Conservation (phyloP, 2,113 vertebrate genomes). For the Pogona vitticeps region DNA sequence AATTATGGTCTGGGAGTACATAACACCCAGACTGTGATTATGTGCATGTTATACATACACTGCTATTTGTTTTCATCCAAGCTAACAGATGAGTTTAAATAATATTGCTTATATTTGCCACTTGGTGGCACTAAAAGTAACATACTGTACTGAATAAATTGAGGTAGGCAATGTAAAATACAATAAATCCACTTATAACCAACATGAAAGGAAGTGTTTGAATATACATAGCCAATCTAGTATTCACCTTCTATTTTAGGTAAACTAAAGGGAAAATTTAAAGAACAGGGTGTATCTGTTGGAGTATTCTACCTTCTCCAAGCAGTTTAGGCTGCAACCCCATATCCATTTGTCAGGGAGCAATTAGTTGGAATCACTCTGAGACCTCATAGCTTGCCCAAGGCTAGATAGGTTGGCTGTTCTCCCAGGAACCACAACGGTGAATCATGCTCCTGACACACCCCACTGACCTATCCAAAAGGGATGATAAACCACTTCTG, state of each 20-base stretch:
- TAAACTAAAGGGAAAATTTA: background rate
- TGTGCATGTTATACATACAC: background rate
- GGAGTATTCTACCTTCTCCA: background rate
- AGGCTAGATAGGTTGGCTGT: no score
- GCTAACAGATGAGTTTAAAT: accelerated
- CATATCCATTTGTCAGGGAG: background rate
- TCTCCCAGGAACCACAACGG: no score
- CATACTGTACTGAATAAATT: constrained; percentile 23
- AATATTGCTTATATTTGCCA: constrained; percentile 33
- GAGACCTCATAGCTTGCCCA: no score
- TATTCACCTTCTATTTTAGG: no score
- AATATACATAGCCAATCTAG: constrained; percentile 9
- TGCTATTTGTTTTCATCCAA: background rate
- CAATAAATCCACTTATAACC: background rate
- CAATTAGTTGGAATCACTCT: background rate
- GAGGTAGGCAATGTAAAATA: background rate
- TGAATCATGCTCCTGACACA: no score
- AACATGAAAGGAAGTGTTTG: background rate
- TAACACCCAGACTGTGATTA: no score
- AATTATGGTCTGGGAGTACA: background rate
- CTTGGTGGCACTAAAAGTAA: constrained; percentile 76
- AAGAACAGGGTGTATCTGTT: accelerated
- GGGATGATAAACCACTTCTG: background rate
- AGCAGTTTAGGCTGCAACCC: accelerated
- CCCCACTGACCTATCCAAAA: background rate